Evolutionary conservation across 37 sponge, comb jelly and placozoan species (phyloP), one percentile per base, ranked within the genome.

Genomic region (Spongilla lacustris): DNA sequence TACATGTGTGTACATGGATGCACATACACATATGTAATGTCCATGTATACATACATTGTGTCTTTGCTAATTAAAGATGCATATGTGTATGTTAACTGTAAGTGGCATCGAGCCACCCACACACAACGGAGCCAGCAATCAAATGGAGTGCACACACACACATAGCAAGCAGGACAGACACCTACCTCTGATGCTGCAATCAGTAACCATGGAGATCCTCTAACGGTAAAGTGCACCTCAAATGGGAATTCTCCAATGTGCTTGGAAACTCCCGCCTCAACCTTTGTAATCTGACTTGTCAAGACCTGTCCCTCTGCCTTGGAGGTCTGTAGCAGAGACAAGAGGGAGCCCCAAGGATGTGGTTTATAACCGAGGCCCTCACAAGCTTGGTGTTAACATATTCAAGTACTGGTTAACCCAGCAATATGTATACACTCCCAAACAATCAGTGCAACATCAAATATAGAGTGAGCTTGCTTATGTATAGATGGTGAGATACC

Each of bases 191-290:
- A 71, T 26, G 25, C 24, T 26, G 85, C 76, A 69, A 71, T 46
- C 26, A 90, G 77, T 31, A 76, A 29, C 90, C 90, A 90, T 2
- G 90, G 90, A 22, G 90, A 90, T 26, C 86, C 81, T 22, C 69
- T 84, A 2, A 74, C 83, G 46, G n/a, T 81, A 66, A 75, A 81
- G 77, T 90, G 90, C 9, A 90, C 86, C 76, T 90, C 81, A 75
- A 90, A 85, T 21, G 81, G 76, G 29, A 67, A 87, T 26, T 70
- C 71, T 27, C 30, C 68, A 24, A 68, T 36, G 26, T 31, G 48
- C 33, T 87, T 80, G 13, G 30, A 10, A 27, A 50, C 21, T 17
- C 74, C 26, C 3, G 71, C 24, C 34, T 68, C 69, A 28, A 90
- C 75, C 72, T 76, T 90, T 24, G 70, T 75, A 25, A 90, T 48